Base-by-base conservation (phyloP, 1,140 invertebrate species). In the Propsilocerus akamusi region DNA sequence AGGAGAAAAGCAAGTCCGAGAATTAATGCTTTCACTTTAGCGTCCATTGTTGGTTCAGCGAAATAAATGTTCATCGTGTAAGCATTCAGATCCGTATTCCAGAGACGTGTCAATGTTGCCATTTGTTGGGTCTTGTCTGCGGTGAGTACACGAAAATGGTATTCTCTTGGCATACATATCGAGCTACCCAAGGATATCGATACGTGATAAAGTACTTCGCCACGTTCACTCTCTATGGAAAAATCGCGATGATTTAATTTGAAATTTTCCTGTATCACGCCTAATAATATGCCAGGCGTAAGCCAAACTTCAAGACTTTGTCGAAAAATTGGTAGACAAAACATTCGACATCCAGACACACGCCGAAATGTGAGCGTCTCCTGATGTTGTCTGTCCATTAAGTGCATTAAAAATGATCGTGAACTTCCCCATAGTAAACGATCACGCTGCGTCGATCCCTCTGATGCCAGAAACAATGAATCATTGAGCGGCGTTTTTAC, bases 341-440 rank as follows among this genome's bases (percentile, higher is more conserved):
- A 62, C 3, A 63, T 24, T 5, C 57, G 64, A 32, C 51, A 68
- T 57, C 75, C 75, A 2, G 78, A 60, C 28, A 72, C 62, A 32
- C 75, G 64, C 48, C 68, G 60, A 25, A 80, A 66, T n/a, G 70
- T 58, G 52, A 80, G 54, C 1, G 76, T 77, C 55, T 78, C 75
- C 57, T 80, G 78, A 50, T 75, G 64, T 1, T 74, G 75, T 59
- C 69, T 76, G 56, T 80, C 78, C 49, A 75, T 70, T 3, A 80
- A 53, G 50, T 72, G 70, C 71, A 80, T 73, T 26, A 62, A 59
- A 56, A 78, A 79, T 0, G 69, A 66, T 22, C 78, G 57, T 0
- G 68, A 68, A 0, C 72, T 66, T 5, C 77, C 76, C 60, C 75
- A 80, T 12, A 76, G 56, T 46, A 71, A 65, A 47, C 77, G 64